These are phyloP conservation scores for Drosophila robusta DNA, from an alignment of 2,888 invertebrate genomes.

Conservation along the genomic window DNA sequence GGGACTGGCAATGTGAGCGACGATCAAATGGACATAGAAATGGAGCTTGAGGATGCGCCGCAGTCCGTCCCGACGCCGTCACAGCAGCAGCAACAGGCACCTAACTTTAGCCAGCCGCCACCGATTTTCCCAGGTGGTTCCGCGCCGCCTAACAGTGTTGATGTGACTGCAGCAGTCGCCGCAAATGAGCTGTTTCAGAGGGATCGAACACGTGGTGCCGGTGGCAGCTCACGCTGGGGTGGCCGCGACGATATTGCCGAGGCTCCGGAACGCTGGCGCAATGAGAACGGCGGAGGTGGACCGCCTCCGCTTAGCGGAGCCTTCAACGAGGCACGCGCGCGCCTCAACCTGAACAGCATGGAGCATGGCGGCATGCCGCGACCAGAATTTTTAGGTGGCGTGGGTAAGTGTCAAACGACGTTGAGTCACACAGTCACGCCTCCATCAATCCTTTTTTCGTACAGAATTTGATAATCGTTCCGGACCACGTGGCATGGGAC, in stretches of 20 bases:
- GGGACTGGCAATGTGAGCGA: constrained; percentile 85
- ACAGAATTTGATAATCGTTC: constrained; percentile 82
- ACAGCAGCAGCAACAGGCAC: constrained; percentile 53
- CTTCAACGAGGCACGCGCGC: constrained; percentile 70
- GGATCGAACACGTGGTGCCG: constrained; percentile 71
- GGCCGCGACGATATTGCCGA: constrained; percentile 85
- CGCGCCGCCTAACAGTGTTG: constrained; percentile 66
- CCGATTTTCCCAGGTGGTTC: constrained; percentile 74
- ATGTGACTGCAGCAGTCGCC: constrained; percentile 46
- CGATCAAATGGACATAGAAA: constrained; percentile 93
- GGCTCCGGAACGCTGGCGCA: constrained; percentile 66
- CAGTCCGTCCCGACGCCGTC: constrained; percentile 42
- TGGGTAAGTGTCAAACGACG: constrained; percentile 38
- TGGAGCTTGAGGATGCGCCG: constrained; percentile 87
- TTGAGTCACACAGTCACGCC: neutral
- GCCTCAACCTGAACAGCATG: constrained; percentile 73
- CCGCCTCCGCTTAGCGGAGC: constrained; percentile 44
- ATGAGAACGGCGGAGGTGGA: constrained; percentile 69
- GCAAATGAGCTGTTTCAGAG: constrained; percentile 72
- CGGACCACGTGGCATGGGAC: constrained; percentile 54
- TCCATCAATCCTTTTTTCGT: neutral
- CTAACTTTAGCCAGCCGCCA: constrained; percentile 85
- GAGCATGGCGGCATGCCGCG: constrained; percentile 75
- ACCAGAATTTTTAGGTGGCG: constrained; percentile 81
- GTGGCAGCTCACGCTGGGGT: constrained; percentile 77